Base-by-base conservation (phyloP, 2,113 vertebrate genomes). In the Microtus montanus region DNA sequence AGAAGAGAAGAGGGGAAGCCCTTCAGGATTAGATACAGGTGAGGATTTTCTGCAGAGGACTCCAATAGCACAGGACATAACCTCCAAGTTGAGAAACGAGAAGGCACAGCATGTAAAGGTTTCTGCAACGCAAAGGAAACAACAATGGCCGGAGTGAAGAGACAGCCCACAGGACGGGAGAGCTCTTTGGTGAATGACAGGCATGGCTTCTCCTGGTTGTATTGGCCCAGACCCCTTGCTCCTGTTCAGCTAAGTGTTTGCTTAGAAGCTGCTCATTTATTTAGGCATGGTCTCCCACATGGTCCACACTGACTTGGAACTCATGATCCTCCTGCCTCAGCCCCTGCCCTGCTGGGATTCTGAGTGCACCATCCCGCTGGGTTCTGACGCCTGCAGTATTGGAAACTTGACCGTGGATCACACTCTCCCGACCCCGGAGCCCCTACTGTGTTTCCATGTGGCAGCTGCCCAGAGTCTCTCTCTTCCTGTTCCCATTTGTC, bases 171-270 rank as follows among this genome's bases (percentile, higher is more conserved):
- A 87, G 33, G 52, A 71, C 1, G 33, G 66, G 66, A 71, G 20
- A 47, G 61, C 9, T 86, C 4, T 93, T 78, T 88, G 5, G 82
- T 79, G 88, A 85, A 82, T 82, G 87, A 82, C n/a, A 52, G 82
- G 61, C 3, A 10, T 10, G 82, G 64, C 74, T 64, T 74, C 82
- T 54, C 49, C 35, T 5, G 47, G 38, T 2, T 83, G 17, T 10
- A 33, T 7, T 30, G 11, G 22, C 41, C 11, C 3, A 24, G 44
- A 5, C 15, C 10, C 66, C 10, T 14, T 54, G 71, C 15, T 63
- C 28, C 35, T 77, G 30, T 44, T 80, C 58, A 75, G 64, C 22
- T 75, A 33, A 91, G 54, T 41, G 71, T 95, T 78, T 74, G 35
- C 61, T 71, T 47, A 93, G 71, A 93, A 88, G 11, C 28, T 14